These are phyloP conservation scores for Sepioteuthis lessoniana DNA, from an alignment of 2,888 invertebrate species.

Conservation along the genomic window DNA sequence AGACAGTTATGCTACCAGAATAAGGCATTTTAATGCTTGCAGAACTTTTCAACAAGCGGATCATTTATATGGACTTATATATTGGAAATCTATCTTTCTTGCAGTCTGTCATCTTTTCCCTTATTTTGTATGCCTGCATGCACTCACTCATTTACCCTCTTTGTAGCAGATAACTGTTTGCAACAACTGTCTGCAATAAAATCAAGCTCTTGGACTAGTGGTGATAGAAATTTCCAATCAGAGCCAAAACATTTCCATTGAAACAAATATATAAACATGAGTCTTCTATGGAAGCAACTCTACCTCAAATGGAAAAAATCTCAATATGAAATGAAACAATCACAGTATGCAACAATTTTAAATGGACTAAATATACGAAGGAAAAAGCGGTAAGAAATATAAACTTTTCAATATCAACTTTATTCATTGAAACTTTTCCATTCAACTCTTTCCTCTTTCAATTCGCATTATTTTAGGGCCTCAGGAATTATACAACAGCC, in stretches of 20 bases:
- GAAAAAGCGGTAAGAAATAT: background rate
- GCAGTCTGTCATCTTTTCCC: background rate
- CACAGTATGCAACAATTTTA: background rate
- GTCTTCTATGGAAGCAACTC: background rate
- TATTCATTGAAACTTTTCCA: background rate
- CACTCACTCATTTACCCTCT: background rate
- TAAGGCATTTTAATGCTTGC: background rate
- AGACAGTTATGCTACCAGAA: background rate
- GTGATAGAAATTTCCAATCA: background rate
- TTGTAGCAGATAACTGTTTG: background rate
- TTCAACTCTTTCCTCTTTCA: background rate
- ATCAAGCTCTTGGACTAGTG: background rate
- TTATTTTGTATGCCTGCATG: background rate
- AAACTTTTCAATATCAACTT: background rate
- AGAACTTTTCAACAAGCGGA: background rate
- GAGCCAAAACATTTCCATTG: background rate
- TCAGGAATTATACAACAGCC: too few species aligned
- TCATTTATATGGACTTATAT: background rate
- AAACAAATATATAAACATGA: background rate
- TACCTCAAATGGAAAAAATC: background rate
- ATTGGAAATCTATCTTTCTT: background rate
- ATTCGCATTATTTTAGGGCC: background rate
- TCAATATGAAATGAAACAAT: conserved; percentile 24
- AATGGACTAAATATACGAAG: background rate
- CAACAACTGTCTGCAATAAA: background rate